phyloP scores from a whole-genome alignment of 2,113 vertebrate genomes.

The Tor tambroides region DNA sequence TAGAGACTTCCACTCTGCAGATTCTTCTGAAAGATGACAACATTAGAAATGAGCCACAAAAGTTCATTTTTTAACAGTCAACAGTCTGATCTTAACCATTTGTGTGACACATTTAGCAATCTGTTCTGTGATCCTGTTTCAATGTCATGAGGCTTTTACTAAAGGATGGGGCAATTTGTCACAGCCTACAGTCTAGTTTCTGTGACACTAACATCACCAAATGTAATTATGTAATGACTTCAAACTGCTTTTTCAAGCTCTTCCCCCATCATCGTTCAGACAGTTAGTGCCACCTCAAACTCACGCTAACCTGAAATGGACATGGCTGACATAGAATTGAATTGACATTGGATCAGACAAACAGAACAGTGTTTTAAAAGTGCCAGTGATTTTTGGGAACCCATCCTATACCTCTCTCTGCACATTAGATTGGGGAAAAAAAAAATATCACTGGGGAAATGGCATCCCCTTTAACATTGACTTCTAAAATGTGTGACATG shows the following conservation, averaged over 20 bases:
- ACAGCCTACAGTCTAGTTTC: background rate
- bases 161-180: background rate
- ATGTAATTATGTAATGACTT: background rate
- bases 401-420: background rate
- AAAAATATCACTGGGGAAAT: background rate
- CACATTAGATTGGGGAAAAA: background rate
- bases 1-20: no score
- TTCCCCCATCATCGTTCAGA: background rate
- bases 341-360: background rate
- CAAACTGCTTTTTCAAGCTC: background rate
- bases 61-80: background rate
- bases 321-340: background rate
- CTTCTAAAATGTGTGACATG: slow-evolving; percentile 22
- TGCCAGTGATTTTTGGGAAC: background rate
- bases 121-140: background rate
- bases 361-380: background rate
- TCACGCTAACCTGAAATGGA: background rate
- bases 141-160: background rate
- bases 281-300: background rate
- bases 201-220: background rate
- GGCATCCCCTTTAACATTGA: background rate
- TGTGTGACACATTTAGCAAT: background rate
- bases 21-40: background rate
- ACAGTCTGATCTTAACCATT: background rate
- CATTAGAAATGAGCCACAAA: background rate